Percentiles rank a stretch among this genome's conserved stretches.
Conservation (phyloP, 2,888 invertebrate genomes). For the Dorcus parallelipipedus region DNA sequence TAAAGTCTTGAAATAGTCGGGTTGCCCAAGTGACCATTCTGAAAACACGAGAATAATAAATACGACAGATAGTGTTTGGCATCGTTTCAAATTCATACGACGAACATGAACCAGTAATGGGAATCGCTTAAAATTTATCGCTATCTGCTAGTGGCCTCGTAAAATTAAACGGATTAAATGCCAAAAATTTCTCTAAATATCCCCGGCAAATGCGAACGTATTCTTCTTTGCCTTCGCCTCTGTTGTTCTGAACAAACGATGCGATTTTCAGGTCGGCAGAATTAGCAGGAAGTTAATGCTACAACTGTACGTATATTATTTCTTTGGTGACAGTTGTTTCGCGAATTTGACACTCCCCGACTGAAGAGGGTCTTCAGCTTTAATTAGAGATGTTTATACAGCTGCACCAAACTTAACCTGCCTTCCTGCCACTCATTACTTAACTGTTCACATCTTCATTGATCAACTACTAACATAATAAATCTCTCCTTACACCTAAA, state of each 20-base stretch:
- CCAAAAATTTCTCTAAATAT: not conserved
- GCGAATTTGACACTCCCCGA: slow-evolving; percentile 24
- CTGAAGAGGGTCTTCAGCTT: slow-evolving; percentile 20
- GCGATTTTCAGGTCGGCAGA: not conserved
- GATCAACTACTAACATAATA: not conserved
- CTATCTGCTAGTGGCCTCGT: slow-evolving; percentile 1
- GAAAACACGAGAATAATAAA: slow-evolving; percentile 8
- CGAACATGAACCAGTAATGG: slow-evolving; percentile 1
- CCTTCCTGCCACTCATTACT: slow-evolving; percentile 21
- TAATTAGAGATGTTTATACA: slow-evolving; percentile 27
- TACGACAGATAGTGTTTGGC: slow-evolving; percentile 11
- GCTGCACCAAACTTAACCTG: slow-evolving; percentile 25
- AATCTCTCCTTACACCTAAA: no score
- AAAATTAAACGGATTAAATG: slow-evolving; percentile 4
- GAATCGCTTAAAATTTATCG: slow-evolving; percentile 5
- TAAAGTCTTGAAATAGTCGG: no score
- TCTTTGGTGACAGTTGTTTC: slow-evolving; percentile 24
- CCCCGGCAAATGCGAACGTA: not conserved
- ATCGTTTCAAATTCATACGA: slow-evolving; percentile 8
- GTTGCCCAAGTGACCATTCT: not conserved
- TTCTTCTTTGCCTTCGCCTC: not conserved
- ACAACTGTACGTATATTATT: slow-evolving; percentile 19
- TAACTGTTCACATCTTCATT: slow-evolving; percentile 14
- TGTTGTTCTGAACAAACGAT: not conserved
- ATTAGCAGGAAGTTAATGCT: slow-evolving; percentile 7